Evolutionary conservation across 2,888 invertebrate species (phyloP), one percentile per base, ranked within the genome.

Genomic region (Caradrina clavipalpis): DNA sequence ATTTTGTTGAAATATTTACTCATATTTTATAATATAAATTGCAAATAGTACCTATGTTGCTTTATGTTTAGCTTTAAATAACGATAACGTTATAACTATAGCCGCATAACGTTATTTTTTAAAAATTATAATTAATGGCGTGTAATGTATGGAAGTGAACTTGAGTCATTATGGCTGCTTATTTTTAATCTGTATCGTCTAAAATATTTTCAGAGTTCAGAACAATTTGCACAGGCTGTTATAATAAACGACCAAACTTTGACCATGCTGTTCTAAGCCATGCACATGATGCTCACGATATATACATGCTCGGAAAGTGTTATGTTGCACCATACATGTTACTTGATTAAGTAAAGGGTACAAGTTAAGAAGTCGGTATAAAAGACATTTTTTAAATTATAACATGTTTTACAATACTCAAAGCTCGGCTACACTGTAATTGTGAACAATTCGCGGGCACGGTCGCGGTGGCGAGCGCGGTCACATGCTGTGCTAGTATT

Each of bases 211-310:
- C 31, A 31, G n/a, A 31, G 55, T 59, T 35, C 42, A 55, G 47
- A 54, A 39, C 31, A 21, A 55, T 39, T 64, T 51, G 21, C 58
- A 50, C 47, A 53, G 78, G 47, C 59, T 73, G 53, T 13, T 31
- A 54, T 58, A 73, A 78, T 76, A 61, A 76, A 78, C 57, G 74
- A 57, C n/a, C 53, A 50, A 76, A 76, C 74, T 76, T 76, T 42
- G 53, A 58, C 31, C 60, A 73, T 73, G 66, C 35, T 66, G 78
- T 73, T 75, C 45, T 71, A 60, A 67, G 31, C 74, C 61, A 47
- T 66, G 57, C 74, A 61, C 45, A 42, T 21, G 51, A 19, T 60
- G 42, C 45, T 50, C 22, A 61, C 49, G 53, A 50, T 78, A 66
- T 61, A 60, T 60, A 39, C 22, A 60, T 66, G 60, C 54, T 72